Percentiles rank a stretch among this genome's conserved stretches.
phyloP scores from a whole-genome alignment of 2,888 invertebrate species.

The Epistrophe eligans region DNA sequence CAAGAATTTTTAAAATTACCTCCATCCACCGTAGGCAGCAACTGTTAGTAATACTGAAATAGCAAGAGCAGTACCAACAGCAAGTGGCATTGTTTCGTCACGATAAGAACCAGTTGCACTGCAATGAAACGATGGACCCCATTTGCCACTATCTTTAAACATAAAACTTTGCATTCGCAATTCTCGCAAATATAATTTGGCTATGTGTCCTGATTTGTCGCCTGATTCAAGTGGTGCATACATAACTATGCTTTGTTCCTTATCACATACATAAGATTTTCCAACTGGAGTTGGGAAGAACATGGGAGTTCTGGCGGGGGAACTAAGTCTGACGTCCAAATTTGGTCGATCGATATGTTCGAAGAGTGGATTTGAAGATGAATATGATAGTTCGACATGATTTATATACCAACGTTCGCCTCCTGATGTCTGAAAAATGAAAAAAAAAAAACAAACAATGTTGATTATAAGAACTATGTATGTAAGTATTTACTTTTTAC shows the following conservation, averaged over 20 bases:
- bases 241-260: slow-evolving; percentile 88
- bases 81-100: slow-evolving; percentile 93
- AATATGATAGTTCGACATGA: slow-evolving; percentile 90
- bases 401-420: slow-evolving; percentile 95
- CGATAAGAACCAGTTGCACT: slow-evolving; percentile 86
- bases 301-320: slow-evolving; percentile 86
- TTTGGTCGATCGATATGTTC: slow-evolving; percentile 87
- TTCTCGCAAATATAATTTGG: slow-evolving; percentile 87
- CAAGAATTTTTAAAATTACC: slow-evolving; percentile 78
- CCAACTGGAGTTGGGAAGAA: slow-evolving; percentile 94
- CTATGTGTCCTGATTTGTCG: slow-evolving; percentile 85
- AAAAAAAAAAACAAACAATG: not conserved
- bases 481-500: too few relatives aligned
- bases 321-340: slow-evolving; percentile 85
- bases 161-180: slow-evolving; percentile 94
- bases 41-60: slow-evolving; percentile 92
- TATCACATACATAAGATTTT: slow-evolving; percentile 91
- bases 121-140: slow-evolving; percentile 84
- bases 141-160: slow-evolving; percentile 90
- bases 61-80: slow-evolving; percentile 93
- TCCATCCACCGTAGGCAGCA: slow-evolving; percentile 91
- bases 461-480: too few relatives aligned
- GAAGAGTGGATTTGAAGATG: slow-evolving; percentile 86
- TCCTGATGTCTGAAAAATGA: slow-evolving; percentile 89
- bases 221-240: slow-evolving; percentile 85